A percentile compares a stretch with the other conserved stretches of the same genome.
These are phyloP conservation scores for Latrodectus elegans DNA, from an alignment of 2,888 invertebrate species.

Conservation along the genomic window DNA sequence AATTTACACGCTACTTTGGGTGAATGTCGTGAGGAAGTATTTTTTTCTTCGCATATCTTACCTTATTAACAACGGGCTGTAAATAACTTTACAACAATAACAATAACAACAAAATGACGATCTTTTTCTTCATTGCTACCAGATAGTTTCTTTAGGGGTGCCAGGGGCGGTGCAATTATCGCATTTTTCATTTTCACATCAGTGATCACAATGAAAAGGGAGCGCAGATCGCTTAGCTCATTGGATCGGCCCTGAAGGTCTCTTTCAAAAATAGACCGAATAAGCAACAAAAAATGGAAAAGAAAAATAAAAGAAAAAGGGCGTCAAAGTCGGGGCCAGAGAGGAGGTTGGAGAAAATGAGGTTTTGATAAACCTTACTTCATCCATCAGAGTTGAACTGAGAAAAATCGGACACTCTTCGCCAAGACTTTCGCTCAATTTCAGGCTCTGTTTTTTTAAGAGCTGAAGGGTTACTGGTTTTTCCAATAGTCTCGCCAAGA, in stretches of 20 bases:
- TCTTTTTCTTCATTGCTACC: neutral
- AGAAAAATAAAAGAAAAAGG: constrained; percentile 6
- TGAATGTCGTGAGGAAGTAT: neutral
- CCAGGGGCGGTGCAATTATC: constrained; percentile 56
- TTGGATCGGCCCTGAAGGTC: constrained; percentile 4
- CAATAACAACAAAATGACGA: neutral
- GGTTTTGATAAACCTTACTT: constrained; percentile 66
- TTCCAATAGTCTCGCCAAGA: constrained; percentile 5
- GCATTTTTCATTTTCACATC: constrained; percentile 57
- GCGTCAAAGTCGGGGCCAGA: neutral
- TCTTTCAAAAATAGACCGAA: constrained; percentile 36
- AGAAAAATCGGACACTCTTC: constrained; percentile 58
- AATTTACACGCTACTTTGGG: neutral
- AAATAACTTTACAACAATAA: constrained; percentile 4
- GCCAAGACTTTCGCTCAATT: constrained; percentile 53
- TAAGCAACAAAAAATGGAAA: constrained; percentile 6
- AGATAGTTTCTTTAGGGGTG: constrained; percentile 3
- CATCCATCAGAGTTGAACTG: constrained; percentile 51
- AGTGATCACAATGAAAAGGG: constrained; percentile 35
- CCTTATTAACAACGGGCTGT: constrained; percentile 44
- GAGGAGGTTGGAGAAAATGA: constrained; percentile 49
- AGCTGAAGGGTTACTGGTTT: constrained; percentile 26
- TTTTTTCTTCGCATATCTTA: constrained; percentile 11
- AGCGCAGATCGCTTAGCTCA: constrained; percentile 40
- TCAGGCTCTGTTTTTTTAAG: neutral